These are phyloP conservation scores for Prietella phreatophila DNA, from an alignment of 2,113 vertebrate species.

Conservation along the genomic window DNA sequence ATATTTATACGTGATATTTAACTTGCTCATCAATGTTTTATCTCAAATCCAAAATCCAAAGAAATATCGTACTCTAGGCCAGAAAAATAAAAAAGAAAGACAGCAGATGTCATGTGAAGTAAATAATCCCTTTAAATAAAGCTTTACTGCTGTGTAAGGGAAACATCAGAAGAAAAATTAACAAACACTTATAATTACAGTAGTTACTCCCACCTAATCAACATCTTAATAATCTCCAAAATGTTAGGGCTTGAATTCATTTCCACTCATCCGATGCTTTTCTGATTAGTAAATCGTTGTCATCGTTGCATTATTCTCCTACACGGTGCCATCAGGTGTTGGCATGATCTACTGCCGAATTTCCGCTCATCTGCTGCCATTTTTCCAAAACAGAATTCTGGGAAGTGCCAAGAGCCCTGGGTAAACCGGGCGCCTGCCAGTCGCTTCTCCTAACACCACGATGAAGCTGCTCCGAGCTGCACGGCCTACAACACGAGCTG, in stretches of 20 bases:
- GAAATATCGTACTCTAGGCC: neutral
- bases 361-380: slow-evolving; percentile 50
- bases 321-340: slow-evolving; percentile 13
- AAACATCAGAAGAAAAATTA: neutral
- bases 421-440: slow-evolving; percentile 38
- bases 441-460: slow-evolving; percentile 35
- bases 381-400: slow-evolving; percentile 50
- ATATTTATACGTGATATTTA: neutral
- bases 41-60: neutral
- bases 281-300: slow-evolving; percentile 68
- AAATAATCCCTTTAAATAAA: neutral
- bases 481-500: slow-evolving; percentile 45
- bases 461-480: slow-evolving; percentile 32
- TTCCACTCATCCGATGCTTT: slow-evolving; percentile 9
- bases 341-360: slow-evolving; percentile 37
- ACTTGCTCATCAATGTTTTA: neutral
- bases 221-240: neutral
- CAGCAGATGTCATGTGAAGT: neutral
- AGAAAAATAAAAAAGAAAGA: neutral
- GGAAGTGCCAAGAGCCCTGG: slow-evolving; percentile 41
- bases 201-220: neutral
- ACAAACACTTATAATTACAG: neutral
- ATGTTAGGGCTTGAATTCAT: neutral
- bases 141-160: neutral
- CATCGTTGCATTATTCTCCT: slow-evolving; percentile 32